phyloP scores from a whole-genome alignment of 2,797 vertebrate genomes.

The Anniella stebbinsi region DNA sequence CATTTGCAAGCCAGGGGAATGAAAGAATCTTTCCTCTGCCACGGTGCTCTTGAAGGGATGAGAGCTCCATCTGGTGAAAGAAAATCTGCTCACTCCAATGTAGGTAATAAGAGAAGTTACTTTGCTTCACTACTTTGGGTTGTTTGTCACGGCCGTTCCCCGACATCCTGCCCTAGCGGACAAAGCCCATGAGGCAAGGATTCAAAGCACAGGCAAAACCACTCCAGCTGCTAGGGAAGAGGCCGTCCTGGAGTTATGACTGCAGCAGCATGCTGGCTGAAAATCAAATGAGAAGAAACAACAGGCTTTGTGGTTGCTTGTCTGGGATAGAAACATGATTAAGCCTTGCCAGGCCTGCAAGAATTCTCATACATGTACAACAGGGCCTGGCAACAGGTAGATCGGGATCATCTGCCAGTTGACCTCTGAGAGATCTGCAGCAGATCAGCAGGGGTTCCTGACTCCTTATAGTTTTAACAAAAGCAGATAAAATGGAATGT shows the following conservation, averaged over 20 bases:
- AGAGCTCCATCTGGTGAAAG: slow-evolving; percentile 30
- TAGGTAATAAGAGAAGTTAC: neutral
- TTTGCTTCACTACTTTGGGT: accelerated
- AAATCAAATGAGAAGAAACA: slow-evolving; percentile 37
- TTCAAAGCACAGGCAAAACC: neutral
- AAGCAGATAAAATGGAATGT: too few relatives aligned
- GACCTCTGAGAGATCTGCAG: neutral
- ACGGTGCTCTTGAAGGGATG: slow-evolving; percentile 4
- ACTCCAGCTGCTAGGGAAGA: neutral
- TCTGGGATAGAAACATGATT: neutral
- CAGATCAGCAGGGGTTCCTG: neutral
- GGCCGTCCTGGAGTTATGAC: neutral
- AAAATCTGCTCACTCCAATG: neutral
- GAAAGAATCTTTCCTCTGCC: neutral
- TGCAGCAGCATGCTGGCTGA: slow-evolving; percentile 9
- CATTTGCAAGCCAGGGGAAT: neutral
- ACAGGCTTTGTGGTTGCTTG: neutral
- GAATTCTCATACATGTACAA: neutral
- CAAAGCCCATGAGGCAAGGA: neutral
- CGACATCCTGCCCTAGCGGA: neutral
- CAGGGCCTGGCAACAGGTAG: neutral
- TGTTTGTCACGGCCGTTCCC: neutral
- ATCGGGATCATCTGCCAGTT: neutral
- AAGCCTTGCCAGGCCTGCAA: neutral
- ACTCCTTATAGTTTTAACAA: too few relatives aligned